A percentile compares a stretch with the other conserved stretches of the same genome.
phyloP scores from a whole-genome alignment of 2,113 vertebrate species.

The Marmota flaviventris region DNA sequence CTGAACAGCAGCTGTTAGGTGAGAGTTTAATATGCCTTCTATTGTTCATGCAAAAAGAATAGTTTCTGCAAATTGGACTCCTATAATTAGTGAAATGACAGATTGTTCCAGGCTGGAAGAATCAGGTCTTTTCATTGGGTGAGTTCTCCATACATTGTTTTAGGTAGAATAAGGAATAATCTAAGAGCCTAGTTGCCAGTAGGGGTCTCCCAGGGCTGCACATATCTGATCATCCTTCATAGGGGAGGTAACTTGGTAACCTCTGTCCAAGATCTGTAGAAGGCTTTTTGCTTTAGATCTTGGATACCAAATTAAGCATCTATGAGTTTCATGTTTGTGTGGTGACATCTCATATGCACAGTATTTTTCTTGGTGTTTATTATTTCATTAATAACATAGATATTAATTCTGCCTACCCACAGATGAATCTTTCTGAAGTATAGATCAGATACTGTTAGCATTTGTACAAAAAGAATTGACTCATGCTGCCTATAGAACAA shows the following conservation, averaged over 20 bases:
- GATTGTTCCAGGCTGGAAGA: not conserved
- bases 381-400: conserved; percentile 15
- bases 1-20: not conserved
- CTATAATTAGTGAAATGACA: not conserved
- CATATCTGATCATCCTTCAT: not conserved
- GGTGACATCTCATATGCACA: not conserved
- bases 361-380: not conserved
- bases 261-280: not conserved
- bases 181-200: not conserved
- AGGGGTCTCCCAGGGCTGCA: not conserved
- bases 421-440: not conserved
- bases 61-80: not conserved
- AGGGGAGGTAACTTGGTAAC: not conserved
- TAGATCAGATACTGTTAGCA: not conserved
- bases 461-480: not conserved
- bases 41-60: not conserved
- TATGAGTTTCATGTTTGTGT: not conserved
- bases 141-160: not conserved
- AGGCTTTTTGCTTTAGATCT: not conserved
- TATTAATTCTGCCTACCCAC: not conserved
- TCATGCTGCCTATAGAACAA: not conserved
- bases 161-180: not conserved
- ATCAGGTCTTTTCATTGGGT: not conserved
- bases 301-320: not conserved
- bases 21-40: not conserved